phyloP scores from a whole-genome alignment of 2,113 vertebrate genomes.

The Salvelinus namaycush region DNA sequence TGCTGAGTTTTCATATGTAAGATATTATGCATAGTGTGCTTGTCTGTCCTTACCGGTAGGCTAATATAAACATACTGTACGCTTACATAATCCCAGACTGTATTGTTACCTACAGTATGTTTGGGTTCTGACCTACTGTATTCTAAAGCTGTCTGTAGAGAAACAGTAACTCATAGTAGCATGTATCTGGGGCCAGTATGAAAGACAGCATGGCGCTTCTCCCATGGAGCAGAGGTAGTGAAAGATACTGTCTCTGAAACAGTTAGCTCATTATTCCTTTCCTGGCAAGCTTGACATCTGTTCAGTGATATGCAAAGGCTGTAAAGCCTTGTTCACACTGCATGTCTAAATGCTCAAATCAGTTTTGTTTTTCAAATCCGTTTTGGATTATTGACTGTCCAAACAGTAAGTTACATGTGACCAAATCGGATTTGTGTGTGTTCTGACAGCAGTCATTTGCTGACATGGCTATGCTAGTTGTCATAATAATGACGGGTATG shows the following conservation, averaged over 20 bases:
- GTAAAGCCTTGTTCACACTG: neutral
- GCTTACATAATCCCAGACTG: neutral
- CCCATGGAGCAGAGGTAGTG: neutral
- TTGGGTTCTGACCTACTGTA: neutral
- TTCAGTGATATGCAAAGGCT: slow-evolving; percentile 35
- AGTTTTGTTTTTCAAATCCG: no score
- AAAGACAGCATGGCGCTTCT: neutral
- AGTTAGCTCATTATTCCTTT: slow-evolving; percentile 18
- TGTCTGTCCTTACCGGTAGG: no score
- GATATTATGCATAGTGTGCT: no score
- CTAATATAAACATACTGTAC: neutral
- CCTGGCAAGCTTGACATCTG: slow-evolving; percentile 17
- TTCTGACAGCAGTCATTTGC: no score
- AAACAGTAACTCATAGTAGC: neutral
- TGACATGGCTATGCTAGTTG: no score
- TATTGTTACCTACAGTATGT: neutral
- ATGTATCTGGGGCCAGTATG: neutral
- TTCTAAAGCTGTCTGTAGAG: neutral
- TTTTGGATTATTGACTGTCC: no score
- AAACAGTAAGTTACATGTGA: no score
- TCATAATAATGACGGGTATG: no score
- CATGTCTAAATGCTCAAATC: no score
- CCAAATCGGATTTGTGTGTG: no score
- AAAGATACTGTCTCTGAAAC: slow-evolving; percentile 6
- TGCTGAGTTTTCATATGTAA: no score